Evolutionary conservation across 1,140 invertebrate genomes (phyloP).

Genomic region (Streblospio benedicti): DNA sequence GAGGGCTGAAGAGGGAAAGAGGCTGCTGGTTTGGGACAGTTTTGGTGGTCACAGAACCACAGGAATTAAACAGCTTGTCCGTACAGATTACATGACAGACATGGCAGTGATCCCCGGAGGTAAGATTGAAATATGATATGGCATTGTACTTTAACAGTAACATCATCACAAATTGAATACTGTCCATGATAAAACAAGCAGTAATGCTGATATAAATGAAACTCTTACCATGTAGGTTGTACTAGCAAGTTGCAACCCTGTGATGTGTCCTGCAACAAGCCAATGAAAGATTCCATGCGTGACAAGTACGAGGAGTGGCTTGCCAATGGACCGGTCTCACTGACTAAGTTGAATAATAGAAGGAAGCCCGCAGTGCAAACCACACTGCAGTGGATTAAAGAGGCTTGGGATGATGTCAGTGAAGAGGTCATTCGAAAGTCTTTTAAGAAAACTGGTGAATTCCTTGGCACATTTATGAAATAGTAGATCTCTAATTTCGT

Average conservation of each 20-base stretch:
- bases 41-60: background rate
- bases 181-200: too few relatives aligned
- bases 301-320: background rate
- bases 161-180: too few relatives aligned
- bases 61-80: background rate
- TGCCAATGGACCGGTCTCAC: background rate
- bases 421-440: background rate
- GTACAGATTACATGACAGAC: background rate
- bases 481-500: too few relatives aligned
- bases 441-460: background rate
- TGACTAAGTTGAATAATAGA: background rate
- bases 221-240: too few relatives aligned
- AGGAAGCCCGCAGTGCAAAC: background rate
- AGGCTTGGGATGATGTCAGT: background rate
- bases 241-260: background rate
- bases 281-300: background rate
- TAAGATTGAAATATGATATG: too few relatives aligned
- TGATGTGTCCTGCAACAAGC: background rate
- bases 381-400: background rate
- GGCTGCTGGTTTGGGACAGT: background rate
- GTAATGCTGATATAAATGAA: too few relatives aligned
- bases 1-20: background rate
- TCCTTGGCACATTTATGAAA: too few relatives aligned
- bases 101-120: background rate
- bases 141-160: too few relatives aligned